Percentiles rank a stretch among this genome's conserved stretches.
Evolutionary conservation across 2,888 invertebrate species (phyloP).

Genomic region (Ectemnius continuus): DNA sequence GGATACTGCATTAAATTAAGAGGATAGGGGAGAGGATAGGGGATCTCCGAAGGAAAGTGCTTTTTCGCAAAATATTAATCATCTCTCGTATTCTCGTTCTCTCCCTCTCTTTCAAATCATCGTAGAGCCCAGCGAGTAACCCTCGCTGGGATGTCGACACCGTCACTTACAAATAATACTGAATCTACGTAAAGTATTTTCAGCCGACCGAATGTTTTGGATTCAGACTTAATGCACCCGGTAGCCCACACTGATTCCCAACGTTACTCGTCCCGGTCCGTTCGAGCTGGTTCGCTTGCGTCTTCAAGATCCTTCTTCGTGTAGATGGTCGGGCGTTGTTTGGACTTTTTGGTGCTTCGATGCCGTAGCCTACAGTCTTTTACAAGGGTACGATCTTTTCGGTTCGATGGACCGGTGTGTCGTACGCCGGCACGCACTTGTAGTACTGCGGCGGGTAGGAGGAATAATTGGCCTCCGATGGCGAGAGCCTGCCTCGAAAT

Average conservation of each 20-base stretch:
- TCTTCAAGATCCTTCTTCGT: no score
- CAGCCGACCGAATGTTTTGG: constrained; percentile 23
- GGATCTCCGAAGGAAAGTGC: constrained; percentile 5
- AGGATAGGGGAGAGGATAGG: constrained; percentile 21
- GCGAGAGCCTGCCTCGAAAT: constrained; percentile 70
- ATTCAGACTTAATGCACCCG: constrained; percentile 10
- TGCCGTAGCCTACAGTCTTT: constrained; percentile 42
- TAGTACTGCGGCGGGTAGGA: constrained; percentile 73
- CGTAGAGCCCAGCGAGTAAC: background rate
- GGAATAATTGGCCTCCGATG: constrained; percentile 64
- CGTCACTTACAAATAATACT: constrained; percentile 59
- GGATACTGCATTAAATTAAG: constrained; percentile 41
- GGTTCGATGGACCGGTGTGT: constrained; percentile 68
- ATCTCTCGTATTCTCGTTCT: constrained; percentile 4
- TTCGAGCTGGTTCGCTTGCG: no score
- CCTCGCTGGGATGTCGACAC: background rate
- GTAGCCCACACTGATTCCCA: background rate
- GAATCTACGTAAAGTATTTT: constrained; percentile 57
- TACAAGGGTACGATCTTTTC: constrained; percentile 72
- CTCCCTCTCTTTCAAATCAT: constrained; percentile 15
- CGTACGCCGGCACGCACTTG: constrained; percentile 74
- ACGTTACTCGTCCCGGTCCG: background rate
- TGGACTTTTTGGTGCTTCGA: background rate
- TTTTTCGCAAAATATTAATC: constrained; percentile 1
- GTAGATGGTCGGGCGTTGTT: background rate